Evolutionary conservation across 2,797 vertebrate genomes (phyloP).

Genomic region (Lateolabrax maculatus): DNA sequence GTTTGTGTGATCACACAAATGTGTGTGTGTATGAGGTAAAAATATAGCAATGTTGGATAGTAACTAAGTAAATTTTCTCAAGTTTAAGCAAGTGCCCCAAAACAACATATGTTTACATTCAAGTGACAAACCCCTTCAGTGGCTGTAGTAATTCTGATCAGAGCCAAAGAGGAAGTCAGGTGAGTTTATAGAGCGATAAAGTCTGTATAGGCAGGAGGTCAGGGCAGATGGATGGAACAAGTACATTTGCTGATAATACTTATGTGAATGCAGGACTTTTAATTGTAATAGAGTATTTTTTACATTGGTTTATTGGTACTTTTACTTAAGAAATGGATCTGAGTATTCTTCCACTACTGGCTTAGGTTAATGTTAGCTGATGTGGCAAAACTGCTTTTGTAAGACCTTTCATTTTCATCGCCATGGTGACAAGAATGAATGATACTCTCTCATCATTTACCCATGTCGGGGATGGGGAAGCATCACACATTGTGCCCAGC

Average conservation of each 20-base stretch:
- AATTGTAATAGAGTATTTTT: not conserved
- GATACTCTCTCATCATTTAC: slow-evolving; percentile 47
- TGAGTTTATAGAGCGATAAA: not conserved
- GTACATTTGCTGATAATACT: not conserved
- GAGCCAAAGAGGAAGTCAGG: not conserved
- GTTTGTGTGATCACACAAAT: not conserved
- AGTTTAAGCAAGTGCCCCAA: not conserved
- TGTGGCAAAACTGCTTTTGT: slow-evolving; percentile 27
- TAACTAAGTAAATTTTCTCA: too few relatives aligned
- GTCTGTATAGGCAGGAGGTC: not conserved
- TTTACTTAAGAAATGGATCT: not conserved
- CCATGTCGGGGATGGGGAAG: slow-evolving; percentile 6
- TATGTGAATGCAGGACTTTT: not conserved
- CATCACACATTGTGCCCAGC: slow-evolving; percentile 11
- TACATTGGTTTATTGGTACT: not conserved
- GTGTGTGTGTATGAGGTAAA: not conserved
- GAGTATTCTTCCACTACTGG: not conserved
- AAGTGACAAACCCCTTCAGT: not conserved
- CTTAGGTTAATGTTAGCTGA: slow-evolving; percentile 3
- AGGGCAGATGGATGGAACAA: not conserved
- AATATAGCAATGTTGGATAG: not conserved
- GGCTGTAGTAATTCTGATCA: not conserved
- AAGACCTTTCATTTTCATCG: slow-evolving; percentile 21
- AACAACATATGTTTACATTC: not conserved
- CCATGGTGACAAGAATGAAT: slow-evolving; percentile 40